phyloP scores from a whole-genome alignment of 2,888 invertebrate species.

The Drosophila yooni region DNA sequence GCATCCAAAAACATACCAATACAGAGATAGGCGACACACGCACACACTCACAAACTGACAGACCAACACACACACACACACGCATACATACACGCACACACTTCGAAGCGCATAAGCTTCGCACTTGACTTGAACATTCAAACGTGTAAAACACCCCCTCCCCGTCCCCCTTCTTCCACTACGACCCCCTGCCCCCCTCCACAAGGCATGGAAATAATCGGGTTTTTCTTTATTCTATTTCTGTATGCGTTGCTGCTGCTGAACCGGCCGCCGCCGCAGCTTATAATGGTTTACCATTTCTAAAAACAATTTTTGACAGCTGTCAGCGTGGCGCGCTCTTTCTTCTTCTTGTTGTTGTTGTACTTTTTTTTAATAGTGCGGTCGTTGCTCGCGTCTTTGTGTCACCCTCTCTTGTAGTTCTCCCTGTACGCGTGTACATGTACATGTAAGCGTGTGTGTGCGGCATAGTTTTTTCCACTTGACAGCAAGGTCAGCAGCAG shows the following conservation, averaged over 20 bases:
- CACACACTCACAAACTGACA: slow-evolving; percentile 10
- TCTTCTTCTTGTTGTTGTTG: slow-evolving; percentile 25
- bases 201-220: slow-evolving; percentile 57
- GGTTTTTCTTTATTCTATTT: slow-evolving; percentile 56
- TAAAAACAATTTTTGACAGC: slow-evolving; percentile 70
- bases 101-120: slow-evolving; percentile 70
- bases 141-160: slow-evolving; percentile 53
- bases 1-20: slow-evolving; percentile 47
- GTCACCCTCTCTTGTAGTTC: neutral
- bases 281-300: slow-evolving; percentile 47
- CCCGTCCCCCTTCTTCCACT: neutral
- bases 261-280: slow-evolving; percentile 47
- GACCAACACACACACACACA: slow-evolving; percentile 19
- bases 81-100: slow-evolving; percentile 65
- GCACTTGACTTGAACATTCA: slow-evolving; percentile 80
- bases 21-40: slow-evolving; percentile 36
- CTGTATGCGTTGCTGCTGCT: slow-evolving; percentile 27
- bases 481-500: slow-evolving; percentile 66
- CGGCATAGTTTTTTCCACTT: slow-evolving; percentile 74
- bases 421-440: slow-evolving; percentile 1
- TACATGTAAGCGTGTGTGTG: slow-evolving; percentile 17
- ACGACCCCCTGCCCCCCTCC: neutral
- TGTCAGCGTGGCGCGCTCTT: slow-evolving; percentile 51
- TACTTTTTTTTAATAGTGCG: slow-evolving; percentile 14
- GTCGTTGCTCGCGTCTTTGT: slow-evolving; percentile 44